phyloP scores from a whole-genome alignment of 2,113 vertebrate genomes.

The Electrona antarctica region DNA sequence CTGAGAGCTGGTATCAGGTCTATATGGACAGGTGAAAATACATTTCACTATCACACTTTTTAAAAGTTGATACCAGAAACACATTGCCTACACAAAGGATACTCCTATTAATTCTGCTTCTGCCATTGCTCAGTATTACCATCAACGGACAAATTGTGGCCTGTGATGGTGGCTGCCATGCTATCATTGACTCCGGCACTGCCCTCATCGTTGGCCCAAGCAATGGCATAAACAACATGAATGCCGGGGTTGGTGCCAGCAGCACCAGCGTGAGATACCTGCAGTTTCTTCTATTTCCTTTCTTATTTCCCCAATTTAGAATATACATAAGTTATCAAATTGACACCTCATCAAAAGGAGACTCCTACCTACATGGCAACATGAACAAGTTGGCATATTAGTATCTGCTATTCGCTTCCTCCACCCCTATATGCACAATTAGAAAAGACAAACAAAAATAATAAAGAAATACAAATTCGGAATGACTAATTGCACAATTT shows the following conservation, averaged over 20 bases:
- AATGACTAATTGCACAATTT: too few species aligned
- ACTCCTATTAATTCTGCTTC: background rate
- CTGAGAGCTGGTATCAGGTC: slow-evolving; percentile 81
- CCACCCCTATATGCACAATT: too few species aligned
- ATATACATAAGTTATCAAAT: too few species aligned
- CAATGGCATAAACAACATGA: slow-evolving; percentile 67
- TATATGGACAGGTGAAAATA: slow-evolving; percentile 76
- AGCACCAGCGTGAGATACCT: slow-evolving; percentile 59
- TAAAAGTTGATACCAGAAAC: background rate
- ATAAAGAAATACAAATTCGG: too few species aligned
- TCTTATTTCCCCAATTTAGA: background rate
- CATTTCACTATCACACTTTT: too few species aligned
- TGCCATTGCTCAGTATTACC: slow-evolving; percentile 55
- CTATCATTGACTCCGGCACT: slow-evolving; percentile 76
- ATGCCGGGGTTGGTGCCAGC: slow-evolving; percentile 61
- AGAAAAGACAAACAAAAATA: too few species aligned
- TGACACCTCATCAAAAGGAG: too few species aligned
- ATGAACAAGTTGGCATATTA: too few species aligned
- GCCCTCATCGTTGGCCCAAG: slow-evolving; percentile 68
- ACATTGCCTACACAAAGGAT: too few species aligned
- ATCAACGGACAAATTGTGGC: slow-evolving; percentile 68
- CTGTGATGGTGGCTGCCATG: slow-evolving; percentile 66
- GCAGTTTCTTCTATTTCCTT: background rate
- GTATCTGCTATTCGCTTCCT: too few species aligned
- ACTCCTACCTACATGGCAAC: too few species aligned